These are phyloP conservation scores for Clinocottus analis DNA, from an alignment of 2,113 vertebrate genomes.

Conservation along the genomic window DNA sequence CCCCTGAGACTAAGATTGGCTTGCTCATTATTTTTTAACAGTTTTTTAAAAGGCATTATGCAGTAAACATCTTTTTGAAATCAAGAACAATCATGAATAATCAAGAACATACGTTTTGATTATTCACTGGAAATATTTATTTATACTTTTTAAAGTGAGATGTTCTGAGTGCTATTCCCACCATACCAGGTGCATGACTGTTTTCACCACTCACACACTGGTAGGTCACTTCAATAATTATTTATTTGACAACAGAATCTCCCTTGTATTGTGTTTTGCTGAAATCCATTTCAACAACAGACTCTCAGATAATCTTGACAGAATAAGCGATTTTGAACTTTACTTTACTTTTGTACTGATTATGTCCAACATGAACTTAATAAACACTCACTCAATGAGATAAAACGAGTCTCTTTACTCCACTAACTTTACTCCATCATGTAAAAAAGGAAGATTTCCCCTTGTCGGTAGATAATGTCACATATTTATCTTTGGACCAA, in stretches of 20 bases:
- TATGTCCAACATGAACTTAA: not conserved
- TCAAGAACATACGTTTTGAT: not conserved
- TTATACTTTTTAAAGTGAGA: conserved; percentile 1
- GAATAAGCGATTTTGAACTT: not conserved
- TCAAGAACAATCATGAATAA: too few species aligned
- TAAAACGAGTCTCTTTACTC: not conserved
- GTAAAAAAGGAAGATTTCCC: not conserved
- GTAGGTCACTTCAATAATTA: conserved; percentile 12
- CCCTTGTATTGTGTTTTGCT: conserved; percentile 8
- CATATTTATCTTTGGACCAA: not conserved
- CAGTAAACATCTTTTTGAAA: conserved; percentile 5
- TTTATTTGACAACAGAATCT: conserved; percentile 25
- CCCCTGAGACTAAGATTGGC: conserved; percentile 2
- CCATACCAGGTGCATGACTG: conserved; percentile 12
- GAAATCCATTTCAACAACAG: not conserved
- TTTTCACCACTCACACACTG: conserved; percentile 20
- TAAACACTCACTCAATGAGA: not conserved
- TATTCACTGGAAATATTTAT: conserved; percentile 1
- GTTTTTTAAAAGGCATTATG: not conserved
- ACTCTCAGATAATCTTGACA: not conserved
- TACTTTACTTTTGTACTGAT: not conserved
- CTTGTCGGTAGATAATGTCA: not conserved
- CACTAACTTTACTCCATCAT: not conserved
- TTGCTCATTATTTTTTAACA: not conserved
- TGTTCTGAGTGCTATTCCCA: conserved; percentile 16